These are phyloP conservation scores for Cydia pomonella DNA, from an alignment of 1,140 invertebrate genomes.

Conservation along the genomic window DNA sequence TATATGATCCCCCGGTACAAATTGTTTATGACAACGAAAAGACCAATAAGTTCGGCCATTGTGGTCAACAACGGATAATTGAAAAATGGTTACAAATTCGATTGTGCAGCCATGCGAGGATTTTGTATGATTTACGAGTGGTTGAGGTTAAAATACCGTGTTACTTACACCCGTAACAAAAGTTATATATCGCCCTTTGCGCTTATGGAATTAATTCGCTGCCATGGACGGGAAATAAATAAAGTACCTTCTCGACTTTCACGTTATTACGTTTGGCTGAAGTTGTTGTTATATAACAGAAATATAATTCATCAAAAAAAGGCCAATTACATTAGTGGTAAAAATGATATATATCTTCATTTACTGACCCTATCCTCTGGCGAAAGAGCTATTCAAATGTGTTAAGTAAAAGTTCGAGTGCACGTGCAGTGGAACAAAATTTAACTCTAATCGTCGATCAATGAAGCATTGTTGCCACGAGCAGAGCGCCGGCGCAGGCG, in stretches of 20 bases:
- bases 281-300: slow-evolving; percentile 1
- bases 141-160: slow-evolving; percentile 50
- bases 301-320: background rate
- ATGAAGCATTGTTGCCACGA: slow-evolving; percentile 46
- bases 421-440: slow-evolving; percentile 33
- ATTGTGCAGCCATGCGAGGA: slow-evolving; percentile 63
- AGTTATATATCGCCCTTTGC: slow-evolving; percentile 41
- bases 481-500: slow-evolving; percentile 50
- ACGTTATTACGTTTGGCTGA: slow-evolving; percentile 4
- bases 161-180: slow-evolving; percentile 39
- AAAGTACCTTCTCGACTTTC: slow-evolving; percentile 19
- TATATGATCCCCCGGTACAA: slow-evolving; percentile 46
- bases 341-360: slow-evolving; percentile 6
- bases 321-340: background rate
- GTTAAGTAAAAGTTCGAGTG: slow-evolving; percentile 21
- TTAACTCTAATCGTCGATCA: slow-evolving; percentile 50
- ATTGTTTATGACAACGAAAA: slow-evolving; percentile 64
- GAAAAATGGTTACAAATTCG: slow-evolving; percentile 71
- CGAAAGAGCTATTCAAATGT: slow-evolving; percentile 17
- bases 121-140: slow-evolving; percentile 66
- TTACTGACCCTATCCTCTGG: slow-evolving; percentile 4
- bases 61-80: slow-evolving; percentile 74
- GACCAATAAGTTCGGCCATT: slow-evolving; percentile 63
- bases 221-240: slow-evolving; percentile 13
- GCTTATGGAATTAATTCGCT: slow-evolving; percentile 27